Evolutionary conservation across 2,888 invertebrate species (phyloP).

Genomic region (Achlya flavicornis): DNA sequence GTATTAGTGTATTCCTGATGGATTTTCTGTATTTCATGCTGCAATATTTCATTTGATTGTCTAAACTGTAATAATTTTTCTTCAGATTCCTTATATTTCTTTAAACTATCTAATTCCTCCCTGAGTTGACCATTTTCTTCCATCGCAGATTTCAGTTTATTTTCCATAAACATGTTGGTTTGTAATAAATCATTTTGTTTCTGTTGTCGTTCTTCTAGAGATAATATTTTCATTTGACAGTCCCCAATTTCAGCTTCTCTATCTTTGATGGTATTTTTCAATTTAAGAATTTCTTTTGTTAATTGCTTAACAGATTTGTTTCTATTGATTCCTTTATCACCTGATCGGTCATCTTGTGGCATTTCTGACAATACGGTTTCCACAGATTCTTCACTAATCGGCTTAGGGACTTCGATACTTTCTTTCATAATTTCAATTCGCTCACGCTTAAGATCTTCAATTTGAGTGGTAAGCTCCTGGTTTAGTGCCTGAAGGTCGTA

Average conservation of each 20-base stretch:
- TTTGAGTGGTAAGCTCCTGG: slow-evolving; percentile 66
- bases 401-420: slow-evolving; percentile 66
- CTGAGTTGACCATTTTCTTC: slow-evolving; percentile 72
- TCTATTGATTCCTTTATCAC: slow-evolving; percentile 66
- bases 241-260: slow-evolving; percentile 80
- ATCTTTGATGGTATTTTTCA: slow-evolving; percentile 79
- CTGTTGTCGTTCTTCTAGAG: slow-evolving; percentile 76
- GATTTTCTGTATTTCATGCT: slow-evolving; percentile 64
- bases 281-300: slow-evolving; percentile 79
- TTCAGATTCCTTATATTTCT: slow-evolving; percentile 56
- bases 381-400: slow-evolving; percentile 57
- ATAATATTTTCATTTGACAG: slow-evolving; percentile 80
- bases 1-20: slow-evolving; percentile 66
- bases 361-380: slow-evolving; percentile 58
- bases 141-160: slow-evolving; percentile 66
- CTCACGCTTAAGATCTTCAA: slow-evolving; percentile 73
- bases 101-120: slow-evolving; percentile 61
- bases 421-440: slow-evolving; percentile 73
- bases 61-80: slow-evolving; percentile 52
- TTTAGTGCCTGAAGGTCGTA: slow-evolving; percentile 60
- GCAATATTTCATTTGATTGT: slow-evolving; percentile 57
- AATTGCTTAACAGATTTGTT: slow-evolving; percentile 76
- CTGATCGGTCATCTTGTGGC: slow-evolving; percentile 68
- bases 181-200: slow-evolving; percentile 69
- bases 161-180: slow-evolving; percentile 62